These are phyloP conservation scores for Heliconius hewitsoni DNA, from an alignment of 1,140 invertebrate species.

Conservation along the genomic window DNA sequence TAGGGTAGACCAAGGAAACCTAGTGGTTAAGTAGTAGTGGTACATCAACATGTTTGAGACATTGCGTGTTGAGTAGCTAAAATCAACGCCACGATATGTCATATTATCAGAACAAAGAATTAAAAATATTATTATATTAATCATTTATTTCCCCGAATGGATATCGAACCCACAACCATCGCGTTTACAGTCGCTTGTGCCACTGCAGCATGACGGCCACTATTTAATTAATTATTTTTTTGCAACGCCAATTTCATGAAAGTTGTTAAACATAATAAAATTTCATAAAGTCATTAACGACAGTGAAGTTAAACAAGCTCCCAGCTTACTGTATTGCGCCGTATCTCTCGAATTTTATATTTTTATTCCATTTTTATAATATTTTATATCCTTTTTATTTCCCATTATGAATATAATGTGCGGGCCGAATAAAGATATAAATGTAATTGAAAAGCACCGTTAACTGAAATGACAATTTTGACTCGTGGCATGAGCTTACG, in stretches of 20 bases:
- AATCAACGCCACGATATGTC: too few species aligned
- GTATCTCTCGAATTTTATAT: background rate
- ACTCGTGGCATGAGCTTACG: slow-evolving; percentile 56
- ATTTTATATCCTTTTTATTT: slow-evolving; percentile 23
- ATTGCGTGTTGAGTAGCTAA: too few species aligned
- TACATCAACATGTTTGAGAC: too few species aligned
- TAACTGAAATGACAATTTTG: slow-evolving; percentile 49
- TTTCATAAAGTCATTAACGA: background rate
- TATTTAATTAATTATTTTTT: background rate
- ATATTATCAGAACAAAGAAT: too few species aligned
- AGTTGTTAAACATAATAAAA: background rate
- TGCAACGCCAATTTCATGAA: background rate
- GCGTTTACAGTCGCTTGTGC: too few species aligned
- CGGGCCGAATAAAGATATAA: slow-evolving; percentile 29
- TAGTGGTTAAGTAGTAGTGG: too few species aligned
- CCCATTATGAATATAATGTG: slow-evolving; percentile 21
- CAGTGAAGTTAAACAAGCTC: background rate
- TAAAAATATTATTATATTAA: too few species aligned
- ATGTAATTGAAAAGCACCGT: slow-evolving; percentile 51
- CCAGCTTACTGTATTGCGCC: background rate
- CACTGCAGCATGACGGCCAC: too few species aligned
- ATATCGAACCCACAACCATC: too few species aligned
- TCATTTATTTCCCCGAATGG: too few species aligned
- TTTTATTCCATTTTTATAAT: background rate
- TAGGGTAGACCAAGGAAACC: too few species aligned